Percentiles rank a stretch among this genome's conserved stretches.
Evolutionary conservation across 2,797 vertebrate genomes (phyloP).

Genomic region (Gallirallus australis): DNA sequence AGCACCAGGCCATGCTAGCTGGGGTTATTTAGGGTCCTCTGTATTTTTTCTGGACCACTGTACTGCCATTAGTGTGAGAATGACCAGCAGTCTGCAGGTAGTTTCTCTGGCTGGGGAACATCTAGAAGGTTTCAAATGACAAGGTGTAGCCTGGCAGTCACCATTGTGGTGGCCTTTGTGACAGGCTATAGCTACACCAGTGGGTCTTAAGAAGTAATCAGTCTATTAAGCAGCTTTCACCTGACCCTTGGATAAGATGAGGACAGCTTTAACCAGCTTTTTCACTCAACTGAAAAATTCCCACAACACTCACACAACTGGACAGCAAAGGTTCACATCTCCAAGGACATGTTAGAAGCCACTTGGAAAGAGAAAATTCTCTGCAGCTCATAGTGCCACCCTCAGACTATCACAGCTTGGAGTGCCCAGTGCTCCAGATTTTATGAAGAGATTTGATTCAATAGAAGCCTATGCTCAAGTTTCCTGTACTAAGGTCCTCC

Average conservation of each 20-base stretch:
- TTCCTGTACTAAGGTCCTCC: background rate
- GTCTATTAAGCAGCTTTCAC: background rate
- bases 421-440: background rate
- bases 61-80: background rate
- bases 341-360: background rate
- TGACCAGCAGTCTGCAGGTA: background rate
- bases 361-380: background rate
- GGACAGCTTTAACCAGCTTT: background rate
- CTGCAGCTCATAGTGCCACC: too few relatives aligned
- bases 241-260: background rate
- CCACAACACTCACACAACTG: fast-evolving
- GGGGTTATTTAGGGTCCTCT: background rate
- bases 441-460: background rate
- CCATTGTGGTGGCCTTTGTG: background rate
- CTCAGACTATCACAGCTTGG: background rate
- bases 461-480: fast-evolving
- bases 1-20: background rate
- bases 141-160: background rate
- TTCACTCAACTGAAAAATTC: background rate
- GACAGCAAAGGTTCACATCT: background rate
- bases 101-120: background rate
- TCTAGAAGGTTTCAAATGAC: background rate
- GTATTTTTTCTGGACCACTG: fast-evolving
- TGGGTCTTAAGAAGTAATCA: background rate
- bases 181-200: background rate